Percentiles rank a stretch among this genome's conserved stretches.
Conservation (phyloP, 2,113 vertebrate species). For the Octodon degus region DNA sequence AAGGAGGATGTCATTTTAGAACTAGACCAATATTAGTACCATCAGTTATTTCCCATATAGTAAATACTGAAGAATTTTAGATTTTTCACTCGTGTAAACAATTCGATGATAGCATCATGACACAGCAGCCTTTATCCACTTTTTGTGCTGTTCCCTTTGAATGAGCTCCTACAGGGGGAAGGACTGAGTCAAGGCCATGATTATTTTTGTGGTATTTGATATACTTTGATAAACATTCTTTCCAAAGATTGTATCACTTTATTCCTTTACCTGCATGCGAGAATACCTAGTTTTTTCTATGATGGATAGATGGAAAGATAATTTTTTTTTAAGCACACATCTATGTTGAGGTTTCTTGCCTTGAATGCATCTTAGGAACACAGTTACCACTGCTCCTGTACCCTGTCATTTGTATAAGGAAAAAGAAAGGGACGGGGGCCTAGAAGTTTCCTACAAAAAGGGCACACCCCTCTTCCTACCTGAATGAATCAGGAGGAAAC, state of each 20-base stretch:
- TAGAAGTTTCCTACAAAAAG: not conserved
- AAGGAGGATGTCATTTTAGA: not conserved
- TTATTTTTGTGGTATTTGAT: not conserved
- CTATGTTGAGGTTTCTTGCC: not conserved
- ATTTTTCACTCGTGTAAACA: not conserved
- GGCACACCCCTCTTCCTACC: not conserved
- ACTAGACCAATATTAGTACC: not conserved
- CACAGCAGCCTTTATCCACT: not conserved
- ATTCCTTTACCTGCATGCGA: not conserved
- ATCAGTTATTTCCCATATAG: conserved; percentile 24
- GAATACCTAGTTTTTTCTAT: not conserved
- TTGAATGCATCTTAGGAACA: not conserved
- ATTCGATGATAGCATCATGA: not conserved
- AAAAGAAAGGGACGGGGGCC: not conserved
- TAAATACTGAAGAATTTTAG: not conserved
- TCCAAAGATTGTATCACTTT: not conserved
- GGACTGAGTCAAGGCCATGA: not conserved
- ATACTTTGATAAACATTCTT: conserved; percentile 32
- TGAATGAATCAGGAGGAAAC: not conserved
- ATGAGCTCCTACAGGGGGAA: not conserved
- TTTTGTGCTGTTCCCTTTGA: conserved; percentile 14
- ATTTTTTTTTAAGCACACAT: not conserved
- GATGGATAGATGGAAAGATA: not conserved
- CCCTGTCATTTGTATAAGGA: not conserved
- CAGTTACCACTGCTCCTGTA: not conserved